These are phyloP conservation scores for Girardinichthys multiradiatus DNA, from an alignment of 2,113 vertebrate genomes.

Conservation along the genomic window DNA sequence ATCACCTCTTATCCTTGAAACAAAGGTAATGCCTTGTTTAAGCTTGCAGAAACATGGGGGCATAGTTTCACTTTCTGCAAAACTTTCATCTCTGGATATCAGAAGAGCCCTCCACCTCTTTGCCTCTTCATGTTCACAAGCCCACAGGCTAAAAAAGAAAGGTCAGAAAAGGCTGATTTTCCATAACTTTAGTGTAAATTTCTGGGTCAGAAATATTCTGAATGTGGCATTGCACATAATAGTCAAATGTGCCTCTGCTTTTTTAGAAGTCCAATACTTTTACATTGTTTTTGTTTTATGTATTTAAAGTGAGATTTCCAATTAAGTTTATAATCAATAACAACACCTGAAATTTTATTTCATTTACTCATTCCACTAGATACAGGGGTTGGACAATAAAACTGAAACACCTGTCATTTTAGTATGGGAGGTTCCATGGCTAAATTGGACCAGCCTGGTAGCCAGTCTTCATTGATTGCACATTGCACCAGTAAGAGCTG, in stretches of 20 bases:
- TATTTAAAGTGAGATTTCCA: too few relatives aligned
- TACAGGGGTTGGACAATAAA: too few relatives aligned
- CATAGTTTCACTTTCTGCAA: conserved; percentile 3
- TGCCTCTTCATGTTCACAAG: neutral
- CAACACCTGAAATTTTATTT: too few relatives aligned
- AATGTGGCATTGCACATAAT: neutral
- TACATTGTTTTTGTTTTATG: too few relatives aligned
- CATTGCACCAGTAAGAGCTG: too few relatives aligned
- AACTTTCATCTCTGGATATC: neutral
- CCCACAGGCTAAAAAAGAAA: neutral
- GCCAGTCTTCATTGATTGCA: too few relatives aligned
- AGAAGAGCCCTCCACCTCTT: conserved; percentile 10
- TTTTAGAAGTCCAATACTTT: too few relatives aligned
- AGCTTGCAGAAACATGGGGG: neutral
- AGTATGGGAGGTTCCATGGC: too few relatives aligned
- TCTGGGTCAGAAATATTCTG: neutral
- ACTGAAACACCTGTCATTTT: too few relatives aligned
- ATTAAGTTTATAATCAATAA: too few relatives aligned
- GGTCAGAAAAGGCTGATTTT: conserved; percentile 2
- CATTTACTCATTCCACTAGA: too few relatives aligned
- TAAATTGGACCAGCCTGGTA: too few relatives aligned
- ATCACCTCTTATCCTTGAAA: conserved; percentile 14
- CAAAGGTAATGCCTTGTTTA: conserved; percentile 24
- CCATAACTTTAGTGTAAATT: neutral
- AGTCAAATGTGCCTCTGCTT: neutral